phyloP scores from a whole-genome alignment of 2,113 vertebrate genomes.

The Hippocampus abdominalis region DNA sequence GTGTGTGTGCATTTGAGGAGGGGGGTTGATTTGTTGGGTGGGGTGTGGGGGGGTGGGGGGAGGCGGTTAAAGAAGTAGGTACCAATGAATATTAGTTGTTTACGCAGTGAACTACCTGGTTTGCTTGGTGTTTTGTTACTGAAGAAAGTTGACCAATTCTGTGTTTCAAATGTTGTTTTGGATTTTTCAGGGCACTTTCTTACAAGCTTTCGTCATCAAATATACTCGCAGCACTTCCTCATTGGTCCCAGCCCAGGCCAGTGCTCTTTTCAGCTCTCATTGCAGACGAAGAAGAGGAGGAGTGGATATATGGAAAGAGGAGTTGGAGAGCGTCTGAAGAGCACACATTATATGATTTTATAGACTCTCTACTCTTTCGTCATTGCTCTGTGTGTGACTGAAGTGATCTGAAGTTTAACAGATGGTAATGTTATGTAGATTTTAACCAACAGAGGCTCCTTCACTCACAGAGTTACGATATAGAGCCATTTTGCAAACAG shows the following conservation, averaged over 20 bases:
- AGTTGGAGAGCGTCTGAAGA: conserved; percentile 51
- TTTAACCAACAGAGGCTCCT: conserved; percentile 47
- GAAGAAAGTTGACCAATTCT: background rate
- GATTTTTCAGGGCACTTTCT: background rate
- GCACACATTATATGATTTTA: conserved; percentile 46
- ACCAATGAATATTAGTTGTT: conserved; percentile 32
- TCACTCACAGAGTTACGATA: conserved; percentile 53
- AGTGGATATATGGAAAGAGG: conserved; percentile 30
- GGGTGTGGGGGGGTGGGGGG: background rate
- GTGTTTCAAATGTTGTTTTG: conserved; percentile 8
- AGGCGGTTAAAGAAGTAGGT: background rate
- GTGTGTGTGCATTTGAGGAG: conserved; percentile 5
- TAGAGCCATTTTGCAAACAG: conserved; percentile 42
- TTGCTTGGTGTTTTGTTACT: background rate
- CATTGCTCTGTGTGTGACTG: conserved; percentile 20
- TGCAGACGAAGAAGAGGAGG: conserved; percentile 23
- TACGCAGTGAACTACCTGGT: conserved; percentile 11
- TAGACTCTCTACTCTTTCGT: conserved; percentile 32
- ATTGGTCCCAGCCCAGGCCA: conserved; percentile 18
- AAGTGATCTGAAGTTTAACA: conserved; percentile 66
- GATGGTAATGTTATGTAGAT: conserved; percentile 67
- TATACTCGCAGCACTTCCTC: conserved; percentile 8
- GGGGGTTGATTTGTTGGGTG: background rate
- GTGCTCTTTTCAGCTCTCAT: conserved; percentile 40
- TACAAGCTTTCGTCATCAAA: background rate